Conservation (phyloP, 2,797 vertebrate genomes). For the Tokudaia muenninki region DNA sequence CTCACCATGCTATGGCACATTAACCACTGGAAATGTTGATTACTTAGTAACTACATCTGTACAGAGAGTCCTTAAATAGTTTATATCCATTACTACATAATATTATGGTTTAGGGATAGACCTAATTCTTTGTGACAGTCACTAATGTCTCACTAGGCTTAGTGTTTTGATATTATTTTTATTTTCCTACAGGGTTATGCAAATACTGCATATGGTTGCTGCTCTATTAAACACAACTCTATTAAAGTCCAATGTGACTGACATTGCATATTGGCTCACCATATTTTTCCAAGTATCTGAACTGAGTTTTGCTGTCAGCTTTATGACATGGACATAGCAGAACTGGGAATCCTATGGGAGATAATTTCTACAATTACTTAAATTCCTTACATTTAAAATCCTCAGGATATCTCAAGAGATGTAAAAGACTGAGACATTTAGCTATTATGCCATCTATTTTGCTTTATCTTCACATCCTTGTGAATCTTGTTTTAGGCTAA, state of each 20-base stretch:
- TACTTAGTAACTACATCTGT: slow-evolving; percentile 37
- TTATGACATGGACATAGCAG: neutral
- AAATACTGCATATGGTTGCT: slow-evolving; percentile 34
- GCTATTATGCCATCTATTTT: neutral
- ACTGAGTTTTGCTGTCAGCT: neutral
- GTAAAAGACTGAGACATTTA: slow-evolving; percentile 35
- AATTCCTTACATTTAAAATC: slow-evolving; percentile 23
- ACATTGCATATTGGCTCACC: neutral
- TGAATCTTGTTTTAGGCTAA: slow-evolving; percentile 75
- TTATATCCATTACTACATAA: slow-evolving; percentile 30
- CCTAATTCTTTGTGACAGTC: slow-evolving; percentile 12
- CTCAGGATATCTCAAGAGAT: slow-evolving; percentile 26
- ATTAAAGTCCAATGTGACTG: neutral
- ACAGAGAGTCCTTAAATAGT: neutral
- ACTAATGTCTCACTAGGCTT: neutral
- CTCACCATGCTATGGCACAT: neutral
- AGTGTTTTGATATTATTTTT: slow-evolving; percentile 3
- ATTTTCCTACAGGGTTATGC: neutral
- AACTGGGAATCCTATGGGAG: neutral
- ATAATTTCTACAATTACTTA: slow-evolving; percentile 38
- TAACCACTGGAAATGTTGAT: slow-evolving; percentile 3
- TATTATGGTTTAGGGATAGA: neutral
- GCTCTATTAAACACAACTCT: slow-evolving; percentile 23
- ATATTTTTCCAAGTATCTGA: slow-evolving; percentile 35
- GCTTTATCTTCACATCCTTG: slow-evolving; percentile 30